Evolutionary conservation across 2,113 vertebrate genomes (phyloP), one percentile per base, ranked within the genome.

Genomic region (Trogon melanurus): DNA sequence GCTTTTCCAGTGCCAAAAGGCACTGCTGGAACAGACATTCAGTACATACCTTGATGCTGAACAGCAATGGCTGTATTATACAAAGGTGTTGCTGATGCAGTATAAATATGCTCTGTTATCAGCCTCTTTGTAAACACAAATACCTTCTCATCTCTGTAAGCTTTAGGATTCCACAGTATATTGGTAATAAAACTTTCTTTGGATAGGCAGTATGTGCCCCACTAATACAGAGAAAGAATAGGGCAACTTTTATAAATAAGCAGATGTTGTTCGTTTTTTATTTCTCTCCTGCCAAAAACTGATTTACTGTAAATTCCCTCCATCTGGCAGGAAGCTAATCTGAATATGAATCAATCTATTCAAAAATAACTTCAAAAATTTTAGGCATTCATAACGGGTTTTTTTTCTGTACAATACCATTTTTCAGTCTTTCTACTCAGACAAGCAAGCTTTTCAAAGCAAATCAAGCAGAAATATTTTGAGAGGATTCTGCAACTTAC

Each of bases 281-380:
- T 97, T 97, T 96, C 74, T 96, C 92, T 96, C 78, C 93, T 97
- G 95, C 95, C 96, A 98, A 97, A 97, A 96, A 73, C 74, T 96
- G 96, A 97, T 98, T 97, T 98, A 97, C 96, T 96, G 95, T 97
- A 97, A 97, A 97, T 96, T 98, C 97, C 86, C 89, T 97, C 98
- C 98, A 98, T 98, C 97, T 98, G 98, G 97, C 97, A 98, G 97
- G 97, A 98, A 97, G 96, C 94, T 98, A 97, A 98, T 98, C 98
- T 98, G 97, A 98, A 98, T 98, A 97, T 97, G 98, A 98, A 98
- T 98, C 97, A 96, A 96, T 91, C 93, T 85, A 95, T 96, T 96
- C 96, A 97, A 97, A 98, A 98, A 98, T 97, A 98, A 97, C 97
- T 95, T 88, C 89, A 88, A 88, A 97, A 98, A 97, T 97, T 92